phyloP scores from a whole-genome alignment of 2,888 invertebrate species.

The Cheilosia urbana region DNA sequence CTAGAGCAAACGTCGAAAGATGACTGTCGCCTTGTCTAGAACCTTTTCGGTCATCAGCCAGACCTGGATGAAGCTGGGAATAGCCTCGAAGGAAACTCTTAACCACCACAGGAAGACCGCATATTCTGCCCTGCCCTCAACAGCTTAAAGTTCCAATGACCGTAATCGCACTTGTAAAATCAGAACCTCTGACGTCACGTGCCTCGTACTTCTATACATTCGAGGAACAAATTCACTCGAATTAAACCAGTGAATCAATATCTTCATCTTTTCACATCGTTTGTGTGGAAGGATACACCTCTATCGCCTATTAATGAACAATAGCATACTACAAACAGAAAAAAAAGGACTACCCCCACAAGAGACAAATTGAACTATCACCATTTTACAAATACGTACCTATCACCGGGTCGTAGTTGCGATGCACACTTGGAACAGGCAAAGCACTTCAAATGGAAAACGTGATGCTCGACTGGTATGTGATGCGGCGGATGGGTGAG shows the following conservation, averaged over 20 bases:
- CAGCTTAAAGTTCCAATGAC: too few species aligned
- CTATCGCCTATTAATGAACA: slow-evolving; percentile 21
- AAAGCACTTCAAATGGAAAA: slow-evolving; percentile 97
- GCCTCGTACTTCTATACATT: too few species aligned
- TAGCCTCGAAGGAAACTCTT: too few species aligned
- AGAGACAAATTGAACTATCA: slow-evolving; percentile 73
- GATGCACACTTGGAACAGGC: slow-evolving; percentile 95
- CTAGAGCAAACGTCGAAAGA: too few species aligned
- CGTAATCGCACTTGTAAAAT: too few species aligned
- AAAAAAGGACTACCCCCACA: slow-evolving; percentile 9
- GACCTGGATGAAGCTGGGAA: too few species aligned
- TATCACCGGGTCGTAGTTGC: slow-evolving; percentile 94
- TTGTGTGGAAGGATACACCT: background rate
- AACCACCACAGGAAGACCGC: too few species aligned
- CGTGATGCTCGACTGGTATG: slow-evolving; percentile 86
- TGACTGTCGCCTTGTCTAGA: too few species aligned
- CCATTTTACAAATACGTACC: slow-evolving; percentile 84
- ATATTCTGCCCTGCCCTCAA: too few species aligned
- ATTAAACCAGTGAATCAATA: background rate
- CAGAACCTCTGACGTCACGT: too few species aligned
- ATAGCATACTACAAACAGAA: slow-evolving; percentile 14
- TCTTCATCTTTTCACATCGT: background rate
- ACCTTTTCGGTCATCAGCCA: too few species aligned
- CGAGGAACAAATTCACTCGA: background rate
- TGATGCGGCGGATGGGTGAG: slow-evolving; percentile 72